These are phyloP conservation scores for Orthonyx spaldingii DNA, from an alignment of 2,113 vertebrate species.

Conservation along the genomic window DNA sequence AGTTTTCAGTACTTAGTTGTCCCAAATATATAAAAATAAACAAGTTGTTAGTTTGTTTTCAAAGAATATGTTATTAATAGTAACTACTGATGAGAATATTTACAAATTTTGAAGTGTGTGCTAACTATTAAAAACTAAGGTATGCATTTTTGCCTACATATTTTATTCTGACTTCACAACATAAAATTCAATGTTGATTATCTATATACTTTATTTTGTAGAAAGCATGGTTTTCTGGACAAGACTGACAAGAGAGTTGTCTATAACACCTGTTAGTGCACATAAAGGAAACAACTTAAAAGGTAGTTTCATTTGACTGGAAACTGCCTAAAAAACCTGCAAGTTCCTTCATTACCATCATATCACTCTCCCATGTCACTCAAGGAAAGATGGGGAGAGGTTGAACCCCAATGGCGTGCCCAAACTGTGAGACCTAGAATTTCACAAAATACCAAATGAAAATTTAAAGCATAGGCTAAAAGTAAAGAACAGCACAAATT, in stretches of 20 bases:
- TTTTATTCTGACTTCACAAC: background rate
- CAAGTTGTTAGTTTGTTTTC: background rate
- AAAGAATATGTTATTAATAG: background rate
- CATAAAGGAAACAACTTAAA: background rate
- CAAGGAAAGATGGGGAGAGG: background rate
- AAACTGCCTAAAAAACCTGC: background rate
- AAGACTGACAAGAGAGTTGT: background rate
- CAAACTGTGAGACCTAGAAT: background rate
- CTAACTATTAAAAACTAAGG: background rate
- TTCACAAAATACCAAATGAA: background rate
- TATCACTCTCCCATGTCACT: background rate
- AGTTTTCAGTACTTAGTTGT: background rate
- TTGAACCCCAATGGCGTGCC: background rate
- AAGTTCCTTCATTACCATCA: background rate
- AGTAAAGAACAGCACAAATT: background rate
- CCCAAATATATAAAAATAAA: background rate
- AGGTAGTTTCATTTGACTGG: background rate
- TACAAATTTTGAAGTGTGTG: background rate
- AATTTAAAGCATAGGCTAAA: background rate
- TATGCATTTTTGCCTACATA: background rate
- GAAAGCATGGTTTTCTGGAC: background rate
- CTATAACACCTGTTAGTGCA: background rate
- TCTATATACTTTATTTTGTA: background rate
- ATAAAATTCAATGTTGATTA: background rate
- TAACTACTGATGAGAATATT: background rate